A percentile compares a stretch with the other conserved stretches of the same genome.
Evolutionary conservation across 2,888 invertebrate species (phyloP).

Genomic region (Serripes groenlandicus): DNA sequence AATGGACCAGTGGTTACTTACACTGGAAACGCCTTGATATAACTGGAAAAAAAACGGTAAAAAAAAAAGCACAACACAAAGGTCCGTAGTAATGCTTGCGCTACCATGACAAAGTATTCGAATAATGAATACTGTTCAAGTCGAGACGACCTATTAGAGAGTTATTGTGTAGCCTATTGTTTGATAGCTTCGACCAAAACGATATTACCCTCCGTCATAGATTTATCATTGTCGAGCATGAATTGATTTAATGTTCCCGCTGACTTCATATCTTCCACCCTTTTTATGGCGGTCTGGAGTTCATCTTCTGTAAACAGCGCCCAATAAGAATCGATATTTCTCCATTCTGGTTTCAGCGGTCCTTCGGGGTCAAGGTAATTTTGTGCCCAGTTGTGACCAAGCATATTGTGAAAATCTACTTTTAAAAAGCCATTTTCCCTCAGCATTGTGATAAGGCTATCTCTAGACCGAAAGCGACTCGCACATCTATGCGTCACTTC

Average conservation of each 20-base stretch:
- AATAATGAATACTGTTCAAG: too few species aligned
- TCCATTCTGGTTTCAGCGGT: conserved; percentile 13
- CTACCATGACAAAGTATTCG: too few species aligned
- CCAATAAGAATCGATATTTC: conserved; percentile 22
- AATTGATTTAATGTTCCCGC: conserved; percentile 13
- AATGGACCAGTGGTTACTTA: too few species aligned
- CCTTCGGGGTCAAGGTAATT: conserved; percentile 9
- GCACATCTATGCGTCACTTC: background rate
- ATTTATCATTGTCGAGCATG: conserved; percentile 24
- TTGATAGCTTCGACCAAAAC: conserved; percentile 2
- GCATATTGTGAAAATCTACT: background rate
- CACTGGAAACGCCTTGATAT: too few species aligned
- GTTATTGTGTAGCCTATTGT: too few species aligned
- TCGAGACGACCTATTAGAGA: too few species aligned
- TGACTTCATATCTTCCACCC: conserved; percentile 12
- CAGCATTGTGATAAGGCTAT: background rate
- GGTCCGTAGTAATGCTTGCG: too few species aligned
- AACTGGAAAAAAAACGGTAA: too few species aligned
- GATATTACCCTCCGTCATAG: background rate
- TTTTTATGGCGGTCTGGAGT: background rate
- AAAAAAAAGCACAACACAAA: too few species aligned
- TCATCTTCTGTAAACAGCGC: conserved; percentile 6
- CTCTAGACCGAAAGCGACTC: background rate
- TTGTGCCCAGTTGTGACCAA: background rate
- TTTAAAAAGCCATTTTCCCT: background rate